Conservation (phyloP, 1,140 invertebrate species). For the Alviniconcha marisindica region DNA sequence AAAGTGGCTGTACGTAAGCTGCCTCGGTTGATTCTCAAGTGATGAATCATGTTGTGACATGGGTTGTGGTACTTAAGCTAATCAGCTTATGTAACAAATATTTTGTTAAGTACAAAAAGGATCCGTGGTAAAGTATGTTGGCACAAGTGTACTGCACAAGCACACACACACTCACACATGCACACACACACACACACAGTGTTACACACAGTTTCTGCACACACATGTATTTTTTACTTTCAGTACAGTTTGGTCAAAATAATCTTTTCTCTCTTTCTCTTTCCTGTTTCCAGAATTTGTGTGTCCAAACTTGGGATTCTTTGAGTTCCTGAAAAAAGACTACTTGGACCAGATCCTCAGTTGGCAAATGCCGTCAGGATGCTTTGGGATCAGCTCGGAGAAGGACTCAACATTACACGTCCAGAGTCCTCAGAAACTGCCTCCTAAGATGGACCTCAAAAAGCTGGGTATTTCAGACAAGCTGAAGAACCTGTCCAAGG, state of each 20-base stretch:
- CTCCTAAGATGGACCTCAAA: not conserved
- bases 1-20: not conserved
- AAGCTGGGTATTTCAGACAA: not conserved
- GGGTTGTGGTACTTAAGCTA: no score
- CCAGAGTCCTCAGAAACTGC: not conserved
- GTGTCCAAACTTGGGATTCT: conserved; percentile 67
- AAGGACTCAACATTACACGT: not conserved
- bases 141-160: no score
- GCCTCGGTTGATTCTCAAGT: no score
- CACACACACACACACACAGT: no score
- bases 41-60: no score
- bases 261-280: not conserved
- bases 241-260: no score
- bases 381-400: conserved; percentile 55
- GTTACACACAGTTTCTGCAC: no score
- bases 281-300: conserved; percentile 65
- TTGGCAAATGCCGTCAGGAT: conserved; percentile 67
- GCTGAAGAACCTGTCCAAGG: not conserved
- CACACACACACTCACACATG: no score
- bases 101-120: no score
- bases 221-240: no score
- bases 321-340: conserved; percentile 65
- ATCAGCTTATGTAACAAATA: no score
- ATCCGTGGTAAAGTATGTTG: no score
- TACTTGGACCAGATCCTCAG: conserved; percentile 63